A percentile compares a stretch with the other conserved stretches of the same genome.
Evolutionary conservation across 1,140 invertebrate genomes (phyloP).

Genomic region (Wiebesia pumilae): DNA sequence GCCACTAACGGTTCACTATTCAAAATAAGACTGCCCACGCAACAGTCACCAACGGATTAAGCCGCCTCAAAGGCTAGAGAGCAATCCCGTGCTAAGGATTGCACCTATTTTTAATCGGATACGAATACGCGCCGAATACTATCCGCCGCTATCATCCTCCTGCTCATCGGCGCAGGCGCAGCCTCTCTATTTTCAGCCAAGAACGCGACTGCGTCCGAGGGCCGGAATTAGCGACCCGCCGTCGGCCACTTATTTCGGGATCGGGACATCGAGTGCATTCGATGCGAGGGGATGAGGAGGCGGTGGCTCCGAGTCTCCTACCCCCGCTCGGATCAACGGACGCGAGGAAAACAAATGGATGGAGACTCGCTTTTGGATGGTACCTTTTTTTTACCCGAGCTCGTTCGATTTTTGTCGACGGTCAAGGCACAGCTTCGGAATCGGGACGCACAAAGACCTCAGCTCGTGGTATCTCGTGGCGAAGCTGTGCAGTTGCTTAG

Average conservation of each 20-base stretch:
- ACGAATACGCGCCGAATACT: background rate
- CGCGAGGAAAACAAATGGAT: slow-evolving; percentile 1
- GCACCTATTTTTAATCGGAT: background rate
- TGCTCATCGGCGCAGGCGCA: too few relatives aligned
- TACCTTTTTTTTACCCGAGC: background rate
- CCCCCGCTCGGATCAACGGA: background rate
- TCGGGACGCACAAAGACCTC: too few relatives aligned
- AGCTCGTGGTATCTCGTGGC: too few relatives aligned
- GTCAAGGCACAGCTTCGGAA: too few relatives aligned
- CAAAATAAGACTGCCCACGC: background rate
- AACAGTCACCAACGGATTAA: too few relatives aligned
- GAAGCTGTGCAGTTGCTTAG: too few relatives aligned
- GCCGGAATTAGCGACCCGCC: background rate
- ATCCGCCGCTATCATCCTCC: background rate
- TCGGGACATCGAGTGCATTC: slow-evolving; percentile 47
- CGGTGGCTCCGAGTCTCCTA: background rate
- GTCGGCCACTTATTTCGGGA: slow-evolving; percentile 53
- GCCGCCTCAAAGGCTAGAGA: too few relatives aligned
- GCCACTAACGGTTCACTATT: background rate
- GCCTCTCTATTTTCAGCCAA: background rate
- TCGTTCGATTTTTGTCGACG: background rate
- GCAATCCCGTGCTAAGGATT: too few relatives aligned
- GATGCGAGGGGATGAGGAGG: background rate
- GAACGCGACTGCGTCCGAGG: background rate
- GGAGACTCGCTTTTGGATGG: too few relatives aligned